Evolutionary conservation across 2,797 vertebrate genomes (phyloP).

Genomic region (Pangasius sanitwongsei): DNA sequence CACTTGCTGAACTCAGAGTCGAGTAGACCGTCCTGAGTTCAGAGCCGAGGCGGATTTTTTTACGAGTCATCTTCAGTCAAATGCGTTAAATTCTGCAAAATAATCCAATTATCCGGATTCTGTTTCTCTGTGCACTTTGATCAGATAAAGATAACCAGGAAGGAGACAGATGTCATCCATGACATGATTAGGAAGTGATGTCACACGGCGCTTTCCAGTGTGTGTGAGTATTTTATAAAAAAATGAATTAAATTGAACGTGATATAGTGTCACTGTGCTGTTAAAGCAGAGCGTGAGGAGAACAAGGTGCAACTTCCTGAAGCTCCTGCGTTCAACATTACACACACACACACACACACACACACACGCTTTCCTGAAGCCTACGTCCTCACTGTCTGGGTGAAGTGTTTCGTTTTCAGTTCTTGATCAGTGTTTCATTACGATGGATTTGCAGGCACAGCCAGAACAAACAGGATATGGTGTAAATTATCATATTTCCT

Average conservation of each 20-base stretch:
- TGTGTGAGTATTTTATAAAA: background rate
- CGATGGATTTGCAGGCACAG: background rate
- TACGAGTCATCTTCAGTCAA: background rate
- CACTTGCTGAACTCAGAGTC: too few species aligned
- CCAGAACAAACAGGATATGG: background rate
- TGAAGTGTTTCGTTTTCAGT: background rate
- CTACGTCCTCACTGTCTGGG: background rate
- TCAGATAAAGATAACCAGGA: too few species aligned
- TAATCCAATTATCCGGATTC: background rate
- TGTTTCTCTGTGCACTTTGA: too few species aligned
- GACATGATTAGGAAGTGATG: background rate
- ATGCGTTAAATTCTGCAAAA: background rate
- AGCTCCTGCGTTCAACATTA: background rate
- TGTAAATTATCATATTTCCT: background rate
- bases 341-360: background rate
- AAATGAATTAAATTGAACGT: background rate
- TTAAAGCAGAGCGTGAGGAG: background rate
- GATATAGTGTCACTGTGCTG: background rate
- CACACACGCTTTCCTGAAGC: background rate
- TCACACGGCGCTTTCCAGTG: background rate
- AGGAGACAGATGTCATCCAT: too few species aligned
- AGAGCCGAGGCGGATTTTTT: background rate
- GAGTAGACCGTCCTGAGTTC: too few species aligned
- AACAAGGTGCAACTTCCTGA: background rate
- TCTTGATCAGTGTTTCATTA: background rate